Evolutionary conservation across 1,140 invertebrate species (phyloP), one percentile per base, ranked within the genome.

Genomic region (Diplogasteroides magnus): DNA sequence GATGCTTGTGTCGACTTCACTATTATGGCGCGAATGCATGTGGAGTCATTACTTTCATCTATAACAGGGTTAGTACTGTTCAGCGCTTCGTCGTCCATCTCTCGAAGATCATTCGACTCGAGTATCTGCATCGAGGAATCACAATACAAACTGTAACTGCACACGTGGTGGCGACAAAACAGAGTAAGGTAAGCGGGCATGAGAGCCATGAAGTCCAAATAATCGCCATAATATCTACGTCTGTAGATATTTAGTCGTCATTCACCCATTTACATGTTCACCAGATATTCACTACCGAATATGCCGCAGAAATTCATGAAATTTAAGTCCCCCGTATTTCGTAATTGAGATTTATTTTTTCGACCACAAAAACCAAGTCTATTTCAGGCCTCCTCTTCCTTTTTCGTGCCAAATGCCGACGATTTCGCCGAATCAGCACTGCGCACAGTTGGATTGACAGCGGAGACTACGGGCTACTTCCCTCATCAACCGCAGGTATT

Each of bases 111-210:
- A 48, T 81, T 2, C 76, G 77, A n/a, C 70, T 71, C 57, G 80
- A 82, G 65, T 82, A 81, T 63, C 76, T 64, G 13, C 32, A 64
- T 37, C 64, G 66, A 29, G 75, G 77, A 26, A 70, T 79, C 58
- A 77, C 73, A 1, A 74, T 80, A 56, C 78, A 80, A 68, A 74
- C 71, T 13, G 56, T 80, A 15, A 68, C 61, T 63, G 81, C 80
- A 29, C 81, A 83, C 77, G 64, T 82, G 61, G 80, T 82, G 26
- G 76, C 74, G 23, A 82, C 81, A 2, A 82, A 83, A 59, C 79
- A 83, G 81, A 64, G 71, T 11, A 77, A 81, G 59, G 71, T 77
- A n/a, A n/a, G n/a, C 37, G 37, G 37, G 6, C 6, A n/a, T n/a
- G n/a, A n/a, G n/a, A n/a, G n/a, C n/a, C n/a, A n/a, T n/a, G n/a